Conservation (phyloP, 2,113 vertebrate genomes). For the Aspiorhynchus laticeps region DNA sequence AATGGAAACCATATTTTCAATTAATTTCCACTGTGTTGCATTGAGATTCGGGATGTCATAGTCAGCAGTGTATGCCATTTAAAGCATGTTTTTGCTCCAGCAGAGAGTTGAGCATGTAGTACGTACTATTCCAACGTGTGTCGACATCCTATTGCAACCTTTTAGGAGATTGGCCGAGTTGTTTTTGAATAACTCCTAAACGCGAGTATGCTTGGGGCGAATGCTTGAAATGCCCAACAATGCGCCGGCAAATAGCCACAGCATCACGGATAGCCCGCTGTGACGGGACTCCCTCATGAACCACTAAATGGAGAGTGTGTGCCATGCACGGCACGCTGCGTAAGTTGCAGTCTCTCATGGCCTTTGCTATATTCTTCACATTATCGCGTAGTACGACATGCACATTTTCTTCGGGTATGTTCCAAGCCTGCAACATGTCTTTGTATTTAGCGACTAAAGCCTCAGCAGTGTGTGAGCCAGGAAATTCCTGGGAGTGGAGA, state of each 20-base stretch:
- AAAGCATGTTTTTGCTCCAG: constrained; percentile 6
- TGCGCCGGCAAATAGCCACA: neutral
- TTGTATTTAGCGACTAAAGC: no score
- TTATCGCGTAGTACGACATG: no score
- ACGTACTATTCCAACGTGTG: neutral
- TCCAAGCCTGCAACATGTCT: no score
- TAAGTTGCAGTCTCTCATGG: no score
- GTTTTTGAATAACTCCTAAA: constrained; percentile 1
- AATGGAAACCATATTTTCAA: constrained; percentile 8
- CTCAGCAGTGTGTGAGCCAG: no score
- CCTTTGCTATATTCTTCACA: no score
- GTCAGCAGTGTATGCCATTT: constrained; percentile 1
- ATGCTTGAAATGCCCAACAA: constrained; percentile 3
- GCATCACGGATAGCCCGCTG: neutral
- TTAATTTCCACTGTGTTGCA: constrained; percentile 2
- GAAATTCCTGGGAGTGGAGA: neutral
- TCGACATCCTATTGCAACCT: neutral
- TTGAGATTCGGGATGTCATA: neutral
- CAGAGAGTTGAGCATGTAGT: neutral
- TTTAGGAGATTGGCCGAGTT: neutral
- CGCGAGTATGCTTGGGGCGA: neutral
- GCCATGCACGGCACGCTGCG: no score
- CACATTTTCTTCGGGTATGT: no score
- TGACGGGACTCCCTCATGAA: no score
- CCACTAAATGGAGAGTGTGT: no score